phyloP scores from a whole-genome alignment of 2,113 vertebrate species.

The Heterocephalus glaber region DNA sequence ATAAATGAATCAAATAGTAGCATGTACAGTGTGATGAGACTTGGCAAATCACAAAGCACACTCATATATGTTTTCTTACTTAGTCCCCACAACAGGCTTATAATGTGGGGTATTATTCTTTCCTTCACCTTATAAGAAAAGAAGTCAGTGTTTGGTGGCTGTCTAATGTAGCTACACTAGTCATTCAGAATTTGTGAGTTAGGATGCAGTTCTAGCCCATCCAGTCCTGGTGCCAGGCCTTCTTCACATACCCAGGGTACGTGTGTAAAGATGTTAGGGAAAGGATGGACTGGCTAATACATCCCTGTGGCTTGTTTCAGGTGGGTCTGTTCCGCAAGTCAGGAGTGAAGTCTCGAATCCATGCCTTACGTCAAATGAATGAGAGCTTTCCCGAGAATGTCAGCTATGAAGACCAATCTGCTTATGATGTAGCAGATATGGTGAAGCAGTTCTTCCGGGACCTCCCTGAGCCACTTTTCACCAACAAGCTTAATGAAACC shows the following conservation, averaged over 20 bases:
- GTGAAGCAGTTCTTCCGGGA: conserved; percentile 99
- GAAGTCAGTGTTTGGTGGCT: not conserved
- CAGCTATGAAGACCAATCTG: conserved; percentile 96
- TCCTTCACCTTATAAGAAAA: not conserved
- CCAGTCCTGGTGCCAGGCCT: not conserved
- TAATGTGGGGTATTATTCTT: too few relatives aligned
- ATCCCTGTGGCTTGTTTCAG: conserved; percentile 80
- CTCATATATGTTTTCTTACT: not conserved
- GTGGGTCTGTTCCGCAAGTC: conserved; percentile 98
- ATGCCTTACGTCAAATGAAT: conserved; percentile 95
- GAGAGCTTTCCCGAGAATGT: conserved; percentile 94
- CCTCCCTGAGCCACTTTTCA: conserved; percentile 96
- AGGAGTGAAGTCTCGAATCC: conserved; percentile 97
- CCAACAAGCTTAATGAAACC: conserved; percentile 96
- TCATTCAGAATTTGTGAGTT: not conserved
- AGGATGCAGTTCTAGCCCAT: too few relatives aligned
- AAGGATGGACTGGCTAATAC: not conserved
- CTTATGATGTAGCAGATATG: conserved; percentile 98
- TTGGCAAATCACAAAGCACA: not conserved
- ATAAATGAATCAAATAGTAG: not conserved
- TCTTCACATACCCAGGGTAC: not conserved
- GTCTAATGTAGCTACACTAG: not conserved
- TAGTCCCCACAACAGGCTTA: not conserved
- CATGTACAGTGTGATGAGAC: not conserved
- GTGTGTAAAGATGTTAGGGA: not conserved